Evolutionary conservation across 2,888 invertebrate species (phyloP).

Genomic region (Xiphydria camelus): DNA sequence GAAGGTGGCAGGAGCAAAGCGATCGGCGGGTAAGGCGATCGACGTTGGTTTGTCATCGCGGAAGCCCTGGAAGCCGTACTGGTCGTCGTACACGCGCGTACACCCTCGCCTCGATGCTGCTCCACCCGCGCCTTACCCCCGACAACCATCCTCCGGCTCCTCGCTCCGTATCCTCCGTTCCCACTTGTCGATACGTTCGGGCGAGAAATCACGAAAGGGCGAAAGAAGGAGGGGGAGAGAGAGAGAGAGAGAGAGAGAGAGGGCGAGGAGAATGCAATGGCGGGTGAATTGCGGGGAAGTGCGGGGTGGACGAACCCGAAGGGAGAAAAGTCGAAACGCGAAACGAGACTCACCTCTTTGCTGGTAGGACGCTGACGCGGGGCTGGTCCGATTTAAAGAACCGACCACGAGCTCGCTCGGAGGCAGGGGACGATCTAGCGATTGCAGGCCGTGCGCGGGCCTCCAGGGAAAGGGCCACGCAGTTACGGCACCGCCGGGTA

Average conservation of each 20-base stretch:
- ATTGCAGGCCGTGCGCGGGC: slow-evolving; percentile 48
- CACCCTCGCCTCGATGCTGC: too few species aligned
- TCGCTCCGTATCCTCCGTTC: too few species aligned
- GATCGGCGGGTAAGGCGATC: slow-evolving; percentile 56
- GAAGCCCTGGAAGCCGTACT: slow-evolving; percentile 56
- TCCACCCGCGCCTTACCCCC: too few species aligned
- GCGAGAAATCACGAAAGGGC: too few species aligned
- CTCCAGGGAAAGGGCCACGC: slow-evolving; percentile 56
- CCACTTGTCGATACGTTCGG: too few species aligned
- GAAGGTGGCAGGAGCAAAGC: slow-evolving; percentile 52
- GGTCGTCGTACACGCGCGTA: slow-evolving; percentile 33
- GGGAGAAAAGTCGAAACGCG: too few species aligned
- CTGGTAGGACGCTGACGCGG: slow-evolving; percentile 49
- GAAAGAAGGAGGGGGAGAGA: too few species aligned
- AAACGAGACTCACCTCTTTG: slow-evolving; percentile 46
- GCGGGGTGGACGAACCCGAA: too few species aligned
- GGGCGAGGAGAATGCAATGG: too few species aligned
- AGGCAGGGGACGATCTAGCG: slow-evolving; percentile 51
- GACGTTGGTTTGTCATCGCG: slow-evolving; percentile 56
- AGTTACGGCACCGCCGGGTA: slow-evolving; percentile 40
- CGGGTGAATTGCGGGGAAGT: too few species aligned
- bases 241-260: too few species aligned
- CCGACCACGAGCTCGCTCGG: slow-evolving; percentile 46
- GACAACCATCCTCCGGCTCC: too few species aligned
- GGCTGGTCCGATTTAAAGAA: slow-evolving; percentile 50